These are phyloP conservation scores for Cheilosia impressa DNA, from an alignment of 2,888 invertebrate genomes.

Conservation along the genomic window DNA sequence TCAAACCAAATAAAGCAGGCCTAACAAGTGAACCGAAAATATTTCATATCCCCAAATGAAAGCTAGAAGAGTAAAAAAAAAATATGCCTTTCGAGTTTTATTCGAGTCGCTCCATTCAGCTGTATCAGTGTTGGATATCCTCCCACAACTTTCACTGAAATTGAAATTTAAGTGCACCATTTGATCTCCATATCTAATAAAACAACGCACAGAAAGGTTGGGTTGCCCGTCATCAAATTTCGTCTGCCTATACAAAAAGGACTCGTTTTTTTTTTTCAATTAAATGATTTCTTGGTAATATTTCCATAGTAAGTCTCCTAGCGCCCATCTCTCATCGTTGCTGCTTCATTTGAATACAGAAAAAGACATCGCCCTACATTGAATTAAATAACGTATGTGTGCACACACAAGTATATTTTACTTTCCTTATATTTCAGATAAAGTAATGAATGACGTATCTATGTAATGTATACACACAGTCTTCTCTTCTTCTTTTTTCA, in stretches of 20 bases:
- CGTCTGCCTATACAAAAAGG: neutral
- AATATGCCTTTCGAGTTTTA: neutral
- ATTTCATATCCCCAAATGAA: neutral
- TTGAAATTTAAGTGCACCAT: slow-evolving; percentile 30
- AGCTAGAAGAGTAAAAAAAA: neutral
- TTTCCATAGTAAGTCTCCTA: neutral
- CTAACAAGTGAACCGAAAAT: no score
- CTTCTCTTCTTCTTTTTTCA: slow-evolving; percentile 24
- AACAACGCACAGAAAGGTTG: neutral
- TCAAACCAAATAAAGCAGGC: no score
- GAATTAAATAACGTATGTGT: slow-evolving; percentile 70
- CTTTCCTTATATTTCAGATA: slow-evolving; percentile 37
- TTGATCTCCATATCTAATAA: slow-evolving; percentile 6
- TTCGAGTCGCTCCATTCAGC: neutral
- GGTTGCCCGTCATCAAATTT: slow-evolving; percentile 26
- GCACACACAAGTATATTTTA: slow-evolving; percentile 33
- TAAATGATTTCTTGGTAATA: slow-evolving; percentile 39
- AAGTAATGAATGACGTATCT: slow-evolving; percentile 62
- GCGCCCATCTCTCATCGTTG: slow-evolving; percentile 12
- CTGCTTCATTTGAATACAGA: slow-evolving; percentile 35
- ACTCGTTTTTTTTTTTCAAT: slow-evolving; percentile 50
- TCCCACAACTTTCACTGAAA: neutral
- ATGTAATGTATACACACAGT: slow-evolving; percentile 12
- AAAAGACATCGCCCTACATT: slow-evolving; percentile 34
- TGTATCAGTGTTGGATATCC: neutral